Conservation (phyloP, 2,113 vertebrate species). For the Hiodon tergisus region DNA sequence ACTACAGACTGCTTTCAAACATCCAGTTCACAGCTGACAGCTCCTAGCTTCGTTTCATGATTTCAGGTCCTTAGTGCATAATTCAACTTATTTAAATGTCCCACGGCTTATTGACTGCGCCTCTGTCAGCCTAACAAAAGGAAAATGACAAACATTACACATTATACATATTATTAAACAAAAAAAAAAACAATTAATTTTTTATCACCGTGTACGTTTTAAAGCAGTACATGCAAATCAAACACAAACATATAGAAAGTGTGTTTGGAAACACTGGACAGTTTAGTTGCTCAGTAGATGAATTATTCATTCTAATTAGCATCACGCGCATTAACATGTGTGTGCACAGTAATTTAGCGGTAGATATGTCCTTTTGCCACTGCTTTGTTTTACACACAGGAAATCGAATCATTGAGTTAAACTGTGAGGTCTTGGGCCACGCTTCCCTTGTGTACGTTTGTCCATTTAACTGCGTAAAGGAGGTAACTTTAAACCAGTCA, state of each 20-base stretch:
- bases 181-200: not conserved
- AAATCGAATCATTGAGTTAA: not conserved
- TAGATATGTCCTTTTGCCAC: no score
- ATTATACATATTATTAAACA: slow-evolving; percentile 3
- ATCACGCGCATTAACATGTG: no score
- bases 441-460: no score
- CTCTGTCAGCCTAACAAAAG: slow-evolving; percentile 36
- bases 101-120: slow-evolving; percentile 35
- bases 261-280: no score
- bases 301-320: no score
- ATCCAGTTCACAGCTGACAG: slow-evolving; percentile 34
- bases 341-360: no score
- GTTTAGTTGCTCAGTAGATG: no score
- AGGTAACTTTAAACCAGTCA: not conserved
- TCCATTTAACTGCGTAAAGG: no score
- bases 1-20: slow-evolving; percentile 39
- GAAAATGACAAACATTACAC: not conserved
- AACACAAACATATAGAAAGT: no score
- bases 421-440: no score
- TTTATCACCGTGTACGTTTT: no score
- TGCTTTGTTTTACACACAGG: not conserved
- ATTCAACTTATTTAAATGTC: slow-evolving; percentile 51
- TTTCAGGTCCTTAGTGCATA: slow-evolving; percentile 62
- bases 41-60: slow-evolving; percentile 30
- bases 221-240: no score